Conservation (phyloP, 2,113 vertebrate genomes). For the Rallus limicola region DNA sequence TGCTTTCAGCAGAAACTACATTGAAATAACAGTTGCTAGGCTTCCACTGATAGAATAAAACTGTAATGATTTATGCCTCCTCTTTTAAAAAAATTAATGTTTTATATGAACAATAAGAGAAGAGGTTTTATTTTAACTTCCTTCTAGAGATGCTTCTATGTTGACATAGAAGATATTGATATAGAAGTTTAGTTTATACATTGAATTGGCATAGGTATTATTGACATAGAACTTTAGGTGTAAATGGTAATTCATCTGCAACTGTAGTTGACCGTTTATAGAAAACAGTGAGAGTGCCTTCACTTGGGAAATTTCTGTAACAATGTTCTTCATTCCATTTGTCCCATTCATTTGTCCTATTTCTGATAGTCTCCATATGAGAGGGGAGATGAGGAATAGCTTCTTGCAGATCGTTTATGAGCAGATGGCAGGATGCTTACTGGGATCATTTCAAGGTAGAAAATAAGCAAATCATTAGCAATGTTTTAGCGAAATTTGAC, state of each 20-base stretch:
- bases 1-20: background rate
- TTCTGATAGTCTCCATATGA: background rate
- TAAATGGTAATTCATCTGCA: background rate
- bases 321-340: background rate
- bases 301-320: background rate
- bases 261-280: background rate
- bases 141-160: background rate
- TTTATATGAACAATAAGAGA: background rate
- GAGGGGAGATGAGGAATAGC: background rate
- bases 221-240: background rate
- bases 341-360: background rate
- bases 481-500: background rate
- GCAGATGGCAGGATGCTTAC: background rate
- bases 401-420: background rate
- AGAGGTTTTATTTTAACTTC: background rate
- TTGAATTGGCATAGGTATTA: background rate
- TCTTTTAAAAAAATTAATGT: background rate
- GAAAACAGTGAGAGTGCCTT: background rate
- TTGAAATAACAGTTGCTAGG: background rate
- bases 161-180: background rate
- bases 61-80: background rate
- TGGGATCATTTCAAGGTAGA: background rate
- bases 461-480: background rate
- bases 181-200: background rate
- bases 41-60: background rate